These are phyloP conservation scores for Stenoptilia bipunctidactyla DNA, from an alignment of 2,888 invertebrate genomes.

Conservation along the genomic window DNA sequence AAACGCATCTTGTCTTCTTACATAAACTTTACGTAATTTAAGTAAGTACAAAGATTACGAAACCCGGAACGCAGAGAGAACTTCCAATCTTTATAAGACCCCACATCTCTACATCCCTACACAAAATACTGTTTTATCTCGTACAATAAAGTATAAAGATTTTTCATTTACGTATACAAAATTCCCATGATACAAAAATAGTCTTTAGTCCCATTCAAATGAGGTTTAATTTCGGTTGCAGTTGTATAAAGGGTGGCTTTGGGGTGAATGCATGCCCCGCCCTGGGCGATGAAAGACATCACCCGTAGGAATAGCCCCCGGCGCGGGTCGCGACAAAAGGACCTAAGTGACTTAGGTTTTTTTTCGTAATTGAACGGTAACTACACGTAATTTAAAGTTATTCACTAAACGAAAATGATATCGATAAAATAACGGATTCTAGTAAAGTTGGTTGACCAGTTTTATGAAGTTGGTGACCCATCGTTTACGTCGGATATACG, in stretches of 20 bases:
- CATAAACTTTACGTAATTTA: too few species aligned
- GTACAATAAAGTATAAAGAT: not conserved
- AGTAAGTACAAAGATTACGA: too few species aligned
- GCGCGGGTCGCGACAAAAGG: constrained; percentile 16
- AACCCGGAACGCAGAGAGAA: too few species aligned
- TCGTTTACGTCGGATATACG: too few species aligned
- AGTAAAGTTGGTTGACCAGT: too few species aligned
- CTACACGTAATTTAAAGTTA: too few species aligned
- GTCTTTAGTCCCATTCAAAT: not conserved
- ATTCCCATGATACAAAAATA: not conserved
- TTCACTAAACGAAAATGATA: too few species aligned
- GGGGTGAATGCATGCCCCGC: constrained; percentile 27
- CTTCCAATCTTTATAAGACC: too few species aligned
- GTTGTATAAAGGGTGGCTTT: not conserved
- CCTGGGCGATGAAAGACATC: constrained; percentile 43
- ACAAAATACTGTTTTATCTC: not conserved
- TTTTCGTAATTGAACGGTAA: too few species aligned
- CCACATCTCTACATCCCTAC: not conserved
- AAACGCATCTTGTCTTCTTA: too few species aligned
- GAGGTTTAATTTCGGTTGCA: not conserved
- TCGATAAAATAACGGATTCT: too few species aligned
- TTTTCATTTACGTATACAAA: not conserved
- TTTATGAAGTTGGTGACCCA: too few species aligned
- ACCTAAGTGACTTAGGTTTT: constrained; percentile 26
- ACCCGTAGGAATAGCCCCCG: constrained; percentile 45